These are phyloP conservation scores for Bombus vancouverensis DNA, from an alignment of 1,140 invertebrate species.

Conservation along the genomic window DNA sequence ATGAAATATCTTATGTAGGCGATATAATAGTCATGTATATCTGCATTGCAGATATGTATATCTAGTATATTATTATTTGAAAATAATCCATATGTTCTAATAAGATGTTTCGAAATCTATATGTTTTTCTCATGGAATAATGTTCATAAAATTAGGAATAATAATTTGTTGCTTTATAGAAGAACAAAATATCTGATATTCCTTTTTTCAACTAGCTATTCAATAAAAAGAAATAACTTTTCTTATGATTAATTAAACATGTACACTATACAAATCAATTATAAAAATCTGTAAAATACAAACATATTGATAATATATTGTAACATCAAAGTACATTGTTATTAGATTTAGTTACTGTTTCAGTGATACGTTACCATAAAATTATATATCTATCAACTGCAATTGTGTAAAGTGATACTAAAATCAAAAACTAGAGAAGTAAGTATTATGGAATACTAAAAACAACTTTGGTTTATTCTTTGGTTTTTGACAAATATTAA, in stretches of 20 bases:
- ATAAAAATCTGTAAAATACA: constrained; percentile 29
- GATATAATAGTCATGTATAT: constrained; percentile 5
- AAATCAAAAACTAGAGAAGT: constrained; percentile 10
- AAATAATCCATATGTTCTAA: constrained; percentile 23
- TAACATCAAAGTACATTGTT: constrained; percentile 33
- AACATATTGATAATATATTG: constrained; percentile 29
- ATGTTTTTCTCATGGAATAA: neutral
- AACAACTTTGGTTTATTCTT: constrained; percentile 27
- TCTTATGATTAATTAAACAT: constrained; percentile 17
- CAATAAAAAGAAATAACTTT: neutral
- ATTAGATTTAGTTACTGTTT: constrained; percentile 25
- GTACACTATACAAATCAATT: constrained; percentile 17
- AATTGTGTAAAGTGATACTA: constrained; percentile 16
- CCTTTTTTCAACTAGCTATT: constrained; percentile 4
- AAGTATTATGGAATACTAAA: neutral
- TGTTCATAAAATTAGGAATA: constrained; percentile 27
- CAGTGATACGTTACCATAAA: constrained; percentile 42
- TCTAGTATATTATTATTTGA: constrained; percentile 6
- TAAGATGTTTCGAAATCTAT: constrained; percentile 11
- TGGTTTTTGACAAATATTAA: constrained; percentile 24
- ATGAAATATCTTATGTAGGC: constrained; percentile 18
- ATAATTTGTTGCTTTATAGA: constrained; percentile 1
- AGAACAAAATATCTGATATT: neutral
- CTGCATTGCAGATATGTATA: constrained; percentile 12
- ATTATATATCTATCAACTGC: constrained; percentile 14